Percentiles rank a stretch among this genome's conserved stretches.
phyloP scores from a whole-genome alignment of 2,113 vertebrate genomes.

The Riparia riparia region DNA sequence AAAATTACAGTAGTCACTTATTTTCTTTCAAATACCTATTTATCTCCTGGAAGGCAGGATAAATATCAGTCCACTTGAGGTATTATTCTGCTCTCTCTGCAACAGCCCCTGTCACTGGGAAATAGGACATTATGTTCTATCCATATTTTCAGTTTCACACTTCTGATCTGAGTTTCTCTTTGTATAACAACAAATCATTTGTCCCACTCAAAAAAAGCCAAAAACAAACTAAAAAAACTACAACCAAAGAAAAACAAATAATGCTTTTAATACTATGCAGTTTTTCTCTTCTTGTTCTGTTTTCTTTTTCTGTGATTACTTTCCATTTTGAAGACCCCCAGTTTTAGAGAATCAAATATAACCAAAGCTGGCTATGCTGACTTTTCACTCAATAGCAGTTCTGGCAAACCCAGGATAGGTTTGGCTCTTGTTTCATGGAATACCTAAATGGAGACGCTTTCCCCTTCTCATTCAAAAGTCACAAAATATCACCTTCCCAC shows the following conservation, averaged over 20 bases:
- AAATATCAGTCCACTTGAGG: not conserved
- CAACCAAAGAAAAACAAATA: not conserved
- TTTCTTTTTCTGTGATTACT: not conserved
- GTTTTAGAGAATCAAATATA: not conserved
- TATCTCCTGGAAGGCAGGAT: not conserved
- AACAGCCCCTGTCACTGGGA: not conserved
- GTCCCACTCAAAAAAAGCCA: not conserved
- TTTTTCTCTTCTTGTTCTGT: not conserved
- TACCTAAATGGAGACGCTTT: not conserved
- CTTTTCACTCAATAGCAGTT: not conserved
- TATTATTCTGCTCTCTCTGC: not conserved
- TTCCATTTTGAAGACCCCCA: not conserved
- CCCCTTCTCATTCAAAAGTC: not conserved
- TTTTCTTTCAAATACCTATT: not conserved
- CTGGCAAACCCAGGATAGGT: not conserved
- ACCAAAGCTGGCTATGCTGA: not conserved
- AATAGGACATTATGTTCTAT: not conserved
- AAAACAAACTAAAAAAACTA: fast-evolving
- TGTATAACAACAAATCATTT: not conserved
- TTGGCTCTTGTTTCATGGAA: not conserved
- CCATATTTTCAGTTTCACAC: not conserved
- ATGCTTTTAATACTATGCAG: not conserved
- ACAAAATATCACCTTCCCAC: slow-evolving; percentile 33
- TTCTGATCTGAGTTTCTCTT: not conserved
- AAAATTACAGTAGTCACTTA: not conserved